These are phyloP conservation scores for Adelges cooleyi DNA, from an alignment of 1,140 invertebrate species.

Conservation along the genomic window DNA sequence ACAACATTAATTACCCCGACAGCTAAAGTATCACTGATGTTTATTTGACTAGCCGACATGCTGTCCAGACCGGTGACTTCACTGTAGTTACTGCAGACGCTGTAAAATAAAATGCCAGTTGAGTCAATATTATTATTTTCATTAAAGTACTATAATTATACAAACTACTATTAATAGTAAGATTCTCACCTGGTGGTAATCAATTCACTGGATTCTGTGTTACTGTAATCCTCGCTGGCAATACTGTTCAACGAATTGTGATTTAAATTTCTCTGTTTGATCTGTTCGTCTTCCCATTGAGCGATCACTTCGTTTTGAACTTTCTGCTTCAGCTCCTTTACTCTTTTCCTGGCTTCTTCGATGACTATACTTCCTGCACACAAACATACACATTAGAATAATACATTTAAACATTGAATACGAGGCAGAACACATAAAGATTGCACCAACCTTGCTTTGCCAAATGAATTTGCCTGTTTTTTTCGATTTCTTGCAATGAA, in stretches of 20 bases:
- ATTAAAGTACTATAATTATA: no score
- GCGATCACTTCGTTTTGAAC: slow-evolving; percentile 78
- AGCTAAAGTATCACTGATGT: no score
- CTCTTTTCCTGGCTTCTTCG: slow-evolving; percentile 74
- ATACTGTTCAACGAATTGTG: slow-evolving; percentile 57
- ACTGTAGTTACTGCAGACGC: no score
- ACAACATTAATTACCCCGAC: no score
- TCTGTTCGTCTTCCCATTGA: slow-evolving; percentile 58
- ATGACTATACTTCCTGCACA: slow-evolving; percentile 71
- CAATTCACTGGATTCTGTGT: slow-evolving; percentile 47
- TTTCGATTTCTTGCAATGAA: slow-evolving; percentile 78
- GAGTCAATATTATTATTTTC: no score
- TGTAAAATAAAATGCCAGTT: no score
- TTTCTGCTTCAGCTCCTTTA: slow-evolving; percentile 70
- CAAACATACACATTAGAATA: slow-evolving; percentile 27
- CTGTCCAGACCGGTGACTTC: no score
- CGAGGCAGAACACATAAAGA: background rate
- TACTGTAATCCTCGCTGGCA: slow-evolving; percentile 52
- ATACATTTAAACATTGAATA: background rate
- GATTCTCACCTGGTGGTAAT: slow-evolving; percentile 48
- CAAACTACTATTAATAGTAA: no score
- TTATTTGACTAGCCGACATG: no score
- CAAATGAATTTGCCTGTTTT: slow-evolving; percentile 71
- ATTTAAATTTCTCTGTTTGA: slow-evolving; percentile 46
- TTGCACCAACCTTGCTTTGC: slow-evolving; percentile 67